A percentile compares a stretch with the other conserved stretches of the same genome.
These are phyloP conservation scores for Sinocyclocheilus grahami DNA, from an alignment of 2,113 vertebrate genomes.

Conservation along the genomic window DNA sequence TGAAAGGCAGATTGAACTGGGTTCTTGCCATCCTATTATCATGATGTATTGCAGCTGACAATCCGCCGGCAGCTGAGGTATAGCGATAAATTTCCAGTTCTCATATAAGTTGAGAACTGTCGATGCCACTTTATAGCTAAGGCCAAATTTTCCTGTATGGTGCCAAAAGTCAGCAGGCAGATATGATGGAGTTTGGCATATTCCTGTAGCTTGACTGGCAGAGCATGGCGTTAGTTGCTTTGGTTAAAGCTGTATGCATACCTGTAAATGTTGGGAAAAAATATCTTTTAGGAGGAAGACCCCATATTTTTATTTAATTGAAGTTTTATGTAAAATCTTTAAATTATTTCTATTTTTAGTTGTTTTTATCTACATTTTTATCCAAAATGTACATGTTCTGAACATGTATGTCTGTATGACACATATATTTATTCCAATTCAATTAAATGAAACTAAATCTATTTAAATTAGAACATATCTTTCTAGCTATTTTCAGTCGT, in stretches of 20 bases:
- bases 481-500: not conserved
- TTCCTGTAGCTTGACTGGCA: not conserved
- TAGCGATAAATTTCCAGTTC: not conserved
- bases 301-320: not conserved
- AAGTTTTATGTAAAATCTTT: too few species aligned
- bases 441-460: too few species aligned
- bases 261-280: not conserved
- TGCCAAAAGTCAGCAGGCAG: not conserved
- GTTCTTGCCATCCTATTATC: conserved; percentile 66
- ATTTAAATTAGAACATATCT: not conserved
- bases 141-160: not conserved
- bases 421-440: too few species aligned
- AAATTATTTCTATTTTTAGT: too few species aligned
- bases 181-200: not conserved
- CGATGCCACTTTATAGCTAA: conserved; percentile 1
- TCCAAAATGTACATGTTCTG: too few species aligned
- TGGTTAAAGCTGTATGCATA: not conserved
- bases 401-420: too few species aligned
- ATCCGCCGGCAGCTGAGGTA: conserved; percentile 47
- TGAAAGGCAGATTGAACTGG: conserved; percentile 57
- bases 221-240: not conserved
- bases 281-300: not conserved
- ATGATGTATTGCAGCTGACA: conserved; percentile 64
- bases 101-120: conserved; percentile 12
- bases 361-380: too few species aligned